Evolutionary conservation across 1,140 invertebrate genomes (phyloP).

Genomic region (Probaryconus sp.): DNA sequence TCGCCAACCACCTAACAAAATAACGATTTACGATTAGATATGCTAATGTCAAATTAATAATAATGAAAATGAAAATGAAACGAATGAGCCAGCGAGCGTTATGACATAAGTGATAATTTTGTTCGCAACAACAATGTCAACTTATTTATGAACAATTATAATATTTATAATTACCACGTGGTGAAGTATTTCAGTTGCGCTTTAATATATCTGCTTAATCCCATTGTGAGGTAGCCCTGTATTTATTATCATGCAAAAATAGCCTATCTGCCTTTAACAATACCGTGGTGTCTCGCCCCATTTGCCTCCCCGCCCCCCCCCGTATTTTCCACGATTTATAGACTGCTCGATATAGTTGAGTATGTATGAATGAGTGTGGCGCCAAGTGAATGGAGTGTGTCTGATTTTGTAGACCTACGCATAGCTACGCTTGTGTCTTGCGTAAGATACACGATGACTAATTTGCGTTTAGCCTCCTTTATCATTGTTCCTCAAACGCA

Average conservation of each 20-base stretch:
- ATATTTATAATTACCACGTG: conserved; percentile 35
- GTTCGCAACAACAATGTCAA: conserved; percentile 19
- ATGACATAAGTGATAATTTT: no score
- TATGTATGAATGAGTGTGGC: conserved; percentile 77
- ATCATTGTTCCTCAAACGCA: conserved; percentile 44
- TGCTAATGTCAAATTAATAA: no score
- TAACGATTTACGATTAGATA: no score
- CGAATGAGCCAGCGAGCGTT: no score
- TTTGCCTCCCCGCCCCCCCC: not conserved
- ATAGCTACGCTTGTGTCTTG: conserved; percentile 64
- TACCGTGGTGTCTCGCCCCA: no score
- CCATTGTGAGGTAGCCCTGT: conserved; percentile 45
- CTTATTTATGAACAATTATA: conserved; percentile 43
- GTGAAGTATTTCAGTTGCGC: conserved; percentile 34
- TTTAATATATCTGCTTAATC: conserved; percentile 41
- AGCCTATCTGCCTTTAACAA: conserved; percentile 45
- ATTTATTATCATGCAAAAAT: conserved; percentile 51
- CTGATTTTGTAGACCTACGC: conserved; percentile 67
- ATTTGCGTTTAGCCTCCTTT: conserved; percentile 64
- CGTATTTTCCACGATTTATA: conserved; percentile 55
- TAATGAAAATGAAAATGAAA: no score
- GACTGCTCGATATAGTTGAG: conserved; percentile 48
- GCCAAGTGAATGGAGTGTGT: conserved; percentile 78
- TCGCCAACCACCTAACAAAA: no score
- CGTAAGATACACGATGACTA: conserved; percentile 65